These are phyloP conservation scores for Heliangelus exortis DNA, from an alignment of 2,797 vertebrate species.

Conservation along the genomic window DNA sequence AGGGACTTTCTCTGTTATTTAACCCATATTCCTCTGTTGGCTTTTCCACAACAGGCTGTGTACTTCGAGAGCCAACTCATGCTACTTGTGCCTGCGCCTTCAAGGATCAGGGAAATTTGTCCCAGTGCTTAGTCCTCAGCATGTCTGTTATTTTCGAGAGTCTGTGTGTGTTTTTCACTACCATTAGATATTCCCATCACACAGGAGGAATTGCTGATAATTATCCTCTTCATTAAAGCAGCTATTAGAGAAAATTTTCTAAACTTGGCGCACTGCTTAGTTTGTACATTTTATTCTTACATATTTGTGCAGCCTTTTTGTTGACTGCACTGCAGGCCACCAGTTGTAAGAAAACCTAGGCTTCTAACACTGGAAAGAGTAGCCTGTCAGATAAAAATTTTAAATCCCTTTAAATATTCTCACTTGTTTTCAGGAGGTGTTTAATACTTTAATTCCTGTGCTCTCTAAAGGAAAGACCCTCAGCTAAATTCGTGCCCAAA, in stretches of 20 bases:
- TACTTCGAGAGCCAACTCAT: background rate
- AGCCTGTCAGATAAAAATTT: background rate
- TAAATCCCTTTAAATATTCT: background rate
- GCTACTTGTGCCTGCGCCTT: background rate
- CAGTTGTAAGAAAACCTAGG: background rate
- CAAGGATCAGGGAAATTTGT: background rate
- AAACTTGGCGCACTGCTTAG: background rate
- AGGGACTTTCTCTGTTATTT: background rate
- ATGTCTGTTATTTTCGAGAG: background rate
- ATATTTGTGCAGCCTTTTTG: background rate
- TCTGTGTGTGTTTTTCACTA: background rate
- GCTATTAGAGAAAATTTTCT: background rate
- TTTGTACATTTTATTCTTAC: background rate
- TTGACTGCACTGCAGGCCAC: background rate
- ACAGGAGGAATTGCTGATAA: background rate
- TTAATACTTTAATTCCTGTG: background rate
- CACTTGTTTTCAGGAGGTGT: background rate
- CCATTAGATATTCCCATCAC: background rate
- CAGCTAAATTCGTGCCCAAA: background rate
- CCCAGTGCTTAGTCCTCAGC: background rate
- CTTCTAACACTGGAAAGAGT: background rate
- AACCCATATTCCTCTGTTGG: background rate
- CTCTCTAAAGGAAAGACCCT: background rate
- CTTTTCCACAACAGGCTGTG: background rate
- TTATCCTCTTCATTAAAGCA: conserved; percentile 13